Conservation (phyloP, 2,888 invertebrate species). For the Phrixothrix hirtus region DNA sequence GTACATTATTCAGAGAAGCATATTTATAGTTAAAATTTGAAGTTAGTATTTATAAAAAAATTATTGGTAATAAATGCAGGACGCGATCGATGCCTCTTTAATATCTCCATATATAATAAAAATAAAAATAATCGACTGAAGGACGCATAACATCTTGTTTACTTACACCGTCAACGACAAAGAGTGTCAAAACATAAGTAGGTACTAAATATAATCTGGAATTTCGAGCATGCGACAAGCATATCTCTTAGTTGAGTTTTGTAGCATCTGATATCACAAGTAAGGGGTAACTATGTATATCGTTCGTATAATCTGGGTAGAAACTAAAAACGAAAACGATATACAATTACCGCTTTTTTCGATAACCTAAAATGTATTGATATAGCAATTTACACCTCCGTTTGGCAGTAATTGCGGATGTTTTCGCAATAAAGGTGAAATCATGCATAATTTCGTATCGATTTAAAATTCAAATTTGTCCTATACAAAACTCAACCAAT, state of each 20-base stretch:
- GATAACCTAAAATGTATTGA: constrained; percentile 27
- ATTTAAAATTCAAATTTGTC: constrained; percentile 39
- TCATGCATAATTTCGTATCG: constrained; percentile 21
- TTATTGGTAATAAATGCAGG: no score
- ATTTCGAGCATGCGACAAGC: constrained; percentile 9
- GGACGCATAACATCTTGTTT: neutral
- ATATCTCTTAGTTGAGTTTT: constrained; percentile 6
- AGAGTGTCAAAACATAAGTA: constrained; percentile 4
- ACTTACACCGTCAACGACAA: neutral
- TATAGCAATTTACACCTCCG: constrained; percentile 41
- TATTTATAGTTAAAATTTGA: no score
- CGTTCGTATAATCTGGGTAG: constrained; percentile 38
- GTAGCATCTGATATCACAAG: constrained; percentile 44
- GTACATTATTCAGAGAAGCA: no score
- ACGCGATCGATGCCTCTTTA: no score
- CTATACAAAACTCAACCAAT: neutral
- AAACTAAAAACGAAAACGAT: constrained; percentile 32
- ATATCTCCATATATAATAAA: constrained; percentile 1
- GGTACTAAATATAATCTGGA: constrained; percentile 8
- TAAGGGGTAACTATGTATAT: constrained; percentile 37
- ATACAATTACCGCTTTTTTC: constrained; percentile 27
- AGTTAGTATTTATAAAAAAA: no score
- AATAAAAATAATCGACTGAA: neutral
- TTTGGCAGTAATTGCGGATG: constrained; percentile 41
- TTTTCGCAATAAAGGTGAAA: constrained; percentile 24